phyloP scores from a whole-genome alignment of 2,888 invertebrate genomes.

The Branchellion lobata region DNA sequence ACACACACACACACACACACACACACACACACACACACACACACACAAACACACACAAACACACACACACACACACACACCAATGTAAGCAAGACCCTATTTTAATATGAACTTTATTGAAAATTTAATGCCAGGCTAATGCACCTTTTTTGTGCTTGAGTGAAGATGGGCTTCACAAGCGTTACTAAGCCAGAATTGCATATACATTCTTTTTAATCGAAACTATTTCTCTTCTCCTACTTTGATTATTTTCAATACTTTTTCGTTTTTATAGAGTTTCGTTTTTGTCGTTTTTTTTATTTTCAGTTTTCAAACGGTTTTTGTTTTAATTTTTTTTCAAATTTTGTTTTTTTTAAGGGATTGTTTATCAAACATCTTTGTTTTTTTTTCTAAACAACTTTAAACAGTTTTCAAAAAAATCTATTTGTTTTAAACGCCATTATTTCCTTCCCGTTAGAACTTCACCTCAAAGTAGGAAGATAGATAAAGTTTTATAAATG shows the following conservation, averaged over 20 bases:
- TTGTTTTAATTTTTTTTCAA: no score
- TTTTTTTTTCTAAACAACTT: no score
- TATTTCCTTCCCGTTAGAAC: no score
- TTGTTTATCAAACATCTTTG: no score
- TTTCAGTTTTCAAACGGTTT: no score
- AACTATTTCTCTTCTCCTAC: neutral
- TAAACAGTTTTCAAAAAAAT: no score
- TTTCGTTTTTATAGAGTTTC: neutral
- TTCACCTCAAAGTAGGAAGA: no score
- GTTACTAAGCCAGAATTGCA: neutral
- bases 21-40: conserved; percentile 13
- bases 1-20: conserved; percentile 7
- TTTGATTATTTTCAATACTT: neutral
- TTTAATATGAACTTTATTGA: conserved; percentile 20
- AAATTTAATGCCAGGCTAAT: neutral
- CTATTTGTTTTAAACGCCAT: no score
- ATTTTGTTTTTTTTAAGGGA: no score
- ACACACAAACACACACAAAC: neutral
- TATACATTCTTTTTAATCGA: neutral
- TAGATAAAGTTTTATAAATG: no score
- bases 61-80: conserved; percentile 5
- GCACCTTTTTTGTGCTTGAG: conserved; percentile 8
- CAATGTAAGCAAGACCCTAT: neutral
- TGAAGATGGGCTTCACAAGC: neutral
- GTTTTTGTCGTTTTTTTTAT: no score